These are phyloP conservation scores for Polyommatus iphigenia DNA, from an alignment of 2,888 invertebrate species.

Conservation along the genomic window DNA sequence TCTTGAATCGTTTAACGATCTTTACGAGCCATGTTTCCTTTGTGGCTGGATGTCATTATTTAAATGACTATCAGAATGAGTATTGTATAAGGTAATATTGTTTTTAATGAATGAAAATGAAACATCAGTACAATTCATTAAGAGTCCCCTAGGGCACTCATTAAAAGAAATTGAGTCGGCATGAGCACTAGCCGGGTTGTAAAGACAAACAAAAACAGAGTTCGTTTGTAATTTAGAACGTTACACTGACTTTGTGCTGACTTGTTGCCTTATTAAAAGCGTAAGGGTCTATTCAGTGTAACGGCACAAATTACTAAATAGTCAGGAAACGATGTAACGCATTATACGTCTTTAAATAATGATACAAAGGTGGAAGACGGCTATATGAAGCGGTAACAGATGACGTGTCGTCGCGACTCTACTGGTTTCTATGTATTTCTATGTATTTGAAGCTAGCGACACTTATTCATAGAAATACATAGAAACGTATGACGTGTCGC, in stretches of 20 bases:
- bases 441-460: too few species aligned
- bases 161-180: constrained; percentile 3
- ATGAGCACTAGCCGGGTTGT: neutral
- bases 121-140: constrained; percentile 3
- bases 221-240: neutral
- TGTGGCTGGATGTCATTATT: constrained; percentile 2
- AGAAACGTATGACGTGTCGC: too few species aligned
- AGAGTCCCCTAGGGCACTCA: neutral
- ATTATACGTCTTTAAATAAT: too few species aligned
- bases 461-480: too few species aligned
- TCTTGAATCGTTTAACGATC: neutral
- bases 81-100: neutral
- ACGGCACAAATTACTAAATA: too few species aligned
- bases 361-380: too few species aligned
- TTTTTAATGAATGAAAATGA: neutral
- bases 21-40: neutral
- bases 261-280: neutral
- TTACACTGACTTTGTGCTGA: neutral
- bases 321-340: too few species aligned
- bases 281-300: too few species aligned
- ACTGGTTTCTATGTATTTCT: too few species aligned
- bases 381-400: too few species aligned
- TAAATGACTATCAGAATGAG: constrained; percentile 10
- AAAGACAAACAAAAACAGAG: neutral
- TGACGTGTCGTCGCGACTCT: too few species aligned